phyloP scores from a whole-genome alignment of 1,140 invertebrate genomes.

The Nasonia longicornis region DNA sequence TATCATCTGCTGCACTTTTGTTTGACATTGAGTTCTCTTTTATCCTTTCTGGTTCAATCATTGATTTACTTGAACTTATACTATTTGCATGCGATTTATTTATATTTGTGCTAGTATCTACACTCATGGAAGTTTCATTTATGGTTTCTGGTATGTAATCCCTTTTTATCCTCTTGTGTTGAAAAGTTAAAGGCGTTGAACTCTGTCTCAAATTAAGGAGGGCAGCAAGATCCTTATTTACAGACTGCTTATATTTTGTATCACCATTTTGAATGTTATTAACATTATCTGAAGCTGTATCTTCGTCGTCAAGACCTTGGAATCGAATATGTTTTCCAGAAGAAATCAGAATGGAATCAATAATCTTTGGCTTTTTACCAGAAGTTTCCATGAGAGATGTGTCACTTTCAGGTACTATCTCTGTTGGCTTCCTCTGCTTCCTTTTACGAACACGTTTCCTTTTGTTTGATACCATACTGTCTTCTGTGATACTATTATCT shows the following conservation, averaged over 20 bases:
- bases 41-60: not conserved
- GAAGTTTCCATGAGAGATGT: not conserved
- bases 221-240: conserved; percentile 41
- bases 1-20: conserved; percentile 44
- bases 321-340: conserved; percentile 56
- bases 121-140: conserved; percentile 4
- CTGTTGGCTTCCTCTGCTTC: conserved; percentile 45
- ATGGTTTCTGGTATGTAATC: not conserved
- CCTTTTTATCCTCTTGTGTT: conserved; percentile 43
- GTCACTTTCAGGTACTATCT: not conserved
- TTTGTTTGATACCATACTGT: not conserved
- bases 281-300: conserved; percentile 12
- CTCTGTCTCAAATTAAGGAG: conserved; percentile 54
- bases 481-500: conserved; percentile 31
- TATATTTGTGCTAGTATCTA: not conserved
- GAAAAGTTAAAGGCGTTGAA: conserved; percentile 55
- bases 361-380: conserved; percentile 52
- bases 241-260: conserved; percentile 26
- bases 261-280: conserved; percentile 15
- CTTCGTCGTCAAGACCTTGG: conserved; percentile 40
- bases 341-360: conserved; percentile 48
- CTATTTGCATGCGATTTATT: not conserved
- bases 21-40: conserved; percentile 22
- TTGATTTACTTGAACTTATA: not conserved
- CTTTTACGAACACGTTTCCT: conserved; percentile 51